Evolutionary conservation across 2,113 vertebrate species (phyloP).

Genomic region (Catharus fuscescens): DNA sequence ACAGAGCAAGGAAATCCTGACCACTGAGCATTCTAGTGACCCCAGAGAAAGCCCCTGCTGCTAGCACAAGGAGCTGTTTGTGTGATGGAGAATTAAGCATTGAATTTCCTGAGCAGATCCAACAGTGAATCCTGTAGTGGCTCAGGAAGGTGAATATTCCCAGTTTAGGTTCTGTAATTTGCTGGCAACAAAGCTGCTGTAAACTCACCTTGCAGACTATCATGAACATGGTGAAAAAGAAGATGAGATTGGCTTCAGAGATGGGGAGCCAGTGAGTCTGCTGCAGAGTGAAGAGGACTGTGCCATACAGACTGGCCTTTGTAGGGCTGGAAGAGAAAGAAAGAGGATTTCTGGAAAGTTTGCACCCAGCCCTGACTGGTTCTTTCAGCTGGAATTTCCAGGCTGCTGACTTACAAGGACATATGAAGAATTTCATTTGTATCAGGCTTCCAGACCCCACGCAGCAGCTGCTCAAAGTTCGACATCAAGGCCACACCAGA

Average conservation of each 20-base stretch:
- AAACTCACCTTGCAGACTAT: constrained; percentile 87
- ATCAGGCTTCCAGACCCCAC: constrained; percentile 95
- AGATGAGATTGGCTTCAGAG: constrained; percentile 90
- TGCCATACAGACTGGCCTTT: constrained; percentile 96
- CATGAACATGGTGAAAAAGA: constrained; percentile 96
- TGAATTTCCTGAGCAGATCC: not conserved
- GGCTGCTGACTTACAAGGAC: constrained; percentile 90
- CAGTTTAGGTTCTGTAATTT: not conserved
- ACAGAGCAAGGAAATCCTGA: not conserved
- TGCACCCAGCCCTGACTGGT: not conserved
- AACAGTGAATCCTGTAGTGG: rapidly evolving
- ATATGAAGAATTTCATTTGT: constrained; percentile 94
- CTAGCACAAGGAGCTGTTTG: not conserved
- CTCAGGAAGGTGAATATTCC: not conserved
- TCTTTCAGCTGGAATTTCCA: not conserved
- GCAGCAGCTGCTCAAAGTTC: constrained; percentile 94
- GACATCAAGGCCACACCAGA: constrained; percentile 93
- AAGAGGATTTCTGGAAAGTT: not conserved
- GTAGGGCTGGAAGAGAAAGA: constrained; percentile 82
- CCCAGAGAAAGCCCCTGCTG: not conserved
- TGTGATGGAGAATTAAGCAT: not conserved
- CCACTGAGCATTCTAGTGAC: not conserved
- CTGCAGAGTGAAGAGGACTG: constrained; percentile 93
- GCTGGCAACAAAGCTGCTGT: not conserved
- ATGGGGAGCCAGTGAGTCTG: constrained; percentile 90